Percentiles rank a stretch among this genome's conserved stretches.
Evolutionary conservation across 1,140 invertebrate genomes (phyloP).

Genomic region (Drosophila truncata): DNA sequence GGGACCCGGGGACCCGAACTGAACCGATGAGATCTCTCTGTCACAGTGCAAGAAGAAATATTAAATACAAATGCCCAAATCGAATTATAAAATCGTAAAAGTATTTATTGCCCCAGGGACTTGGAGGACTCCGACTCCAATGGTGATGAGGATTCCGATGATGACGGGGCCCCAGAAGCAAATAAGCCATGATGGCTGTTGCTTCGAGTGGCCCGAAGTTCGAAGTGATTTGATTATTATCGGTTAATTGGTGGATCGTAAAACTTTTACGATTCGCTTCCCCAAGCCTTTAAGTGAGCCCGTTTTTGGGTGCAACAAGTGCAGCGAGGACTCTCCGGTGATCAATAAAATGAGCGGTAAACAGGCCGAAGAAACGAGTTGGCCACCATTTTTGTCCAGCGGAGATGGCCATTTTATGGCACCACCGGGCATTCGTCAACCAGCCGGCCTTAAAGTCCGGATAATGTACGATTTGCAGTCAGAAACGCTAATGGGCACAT

Average conservation of each 20-base stretch:
- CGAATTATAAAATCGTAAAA: conserved; percentile 85
- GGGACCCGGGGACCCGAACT: conserved; percentile 18
- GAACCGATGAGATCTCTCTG: conserved; percentile 31
- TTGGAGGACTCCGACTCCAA: conserved; percentile 13
- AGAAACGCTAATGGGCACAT: conserved; percentile 30
- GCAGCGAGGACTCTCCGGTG: conserved; percentile 38
- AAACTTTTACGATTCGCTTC: conserved; percentile 74
- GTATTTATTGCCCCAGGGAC: conserved; percentile 72
- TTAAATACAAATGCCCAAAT: conserved; percentile 80
- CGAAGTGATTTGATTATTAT: conserved; percentile 83
- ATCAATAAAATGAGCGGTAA: conserved; percentile 43
- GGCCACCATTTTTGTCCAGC: conserved; percentile 32
- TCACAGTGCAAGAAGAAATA: conserved; percentile 48
- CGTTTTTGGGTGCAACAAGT: conserved; percentile 55
- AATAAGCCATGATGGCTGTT: conserved; percentile 39
- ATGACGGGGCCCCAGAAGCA: conserved; percentile 47
- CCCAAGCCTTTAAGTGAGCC: conserved; percentile 40
- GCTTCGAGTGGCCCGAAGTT: conserved; percentile 46
- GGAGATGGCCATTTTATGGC: conserved; percentile 34
- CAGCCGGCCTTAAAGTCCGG: conserved; percentile 2
- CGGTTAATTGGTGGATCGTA: conserved; percentile 82
- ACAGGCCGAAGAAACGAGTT: conserved; percentile 2
- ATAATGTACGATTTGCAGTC: conserved; percentile 29
- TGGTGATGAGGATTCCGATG: conserved; percentile 9
- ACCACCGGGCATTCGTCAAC: conserved; percentile 37